A percentile compares a stretch with the other conserved stretches of the same genome.
phyloP scores from a whole-genome alignment of 2,113 vertebrate species.

The Epinephelus cyanopodus region DNA sequence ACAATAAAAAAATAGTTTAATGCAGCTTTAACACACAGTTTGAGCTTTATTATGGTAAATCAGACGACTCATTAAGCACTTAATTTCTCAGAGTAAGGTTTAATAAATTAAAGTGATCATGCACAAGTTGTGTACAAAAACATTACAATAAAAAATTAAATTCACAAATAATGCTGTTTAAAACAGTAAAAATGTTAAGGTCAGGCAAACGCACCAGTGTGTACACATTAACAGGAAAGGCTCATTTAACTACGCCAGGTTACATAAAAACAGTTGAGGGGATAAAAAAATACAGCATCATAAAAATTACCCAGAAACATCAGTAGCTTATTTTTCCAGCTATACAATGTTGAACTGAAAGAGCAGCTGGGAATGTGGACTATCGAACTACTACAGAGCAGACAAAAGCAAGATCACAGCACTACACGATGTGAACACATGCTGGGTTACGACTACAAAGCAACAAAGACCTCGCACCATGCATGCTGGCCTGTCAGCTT shows the following conservation, averaged over 20 bases:
- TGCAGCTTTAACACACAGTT: conserved; percentile 14
- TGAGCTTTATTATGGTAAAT: conserved; percentile 42
- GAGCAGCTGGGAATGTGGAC: conserved; percentile 81
- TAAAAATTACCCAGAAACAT: conserved; percentile 76
- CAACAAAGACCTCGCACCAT: conserved; percentile 84
- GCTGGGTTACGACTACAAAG: conserved; percentile 89
- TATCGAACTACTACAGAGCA: conserved; percentile 80
- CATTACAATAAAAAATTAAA: conserved; percentile 87
- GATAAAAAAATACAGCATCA: conserved; percentile 79
- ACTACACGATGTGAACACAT: conserved; percentile 87
- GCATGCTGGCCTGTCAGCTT: conserved; percentile 83
- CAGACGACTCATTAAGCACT: conserved; percentile 38
- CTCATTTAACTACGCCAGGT: conserved; percentile 55
- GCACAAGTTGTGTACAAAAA: conserved; percentile 92
- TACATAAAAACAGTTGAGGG: conserved; percentile 72
- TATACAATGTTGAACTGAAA: conserved; percentile 80
- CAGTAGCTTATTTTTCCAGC: conserved; percentile 81
- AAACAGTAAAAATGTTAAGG: conserved; percentile 85
- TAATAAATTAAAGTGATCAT: conserved; percentile 99
- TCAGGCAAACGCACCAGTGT: conserved; percentile 84
- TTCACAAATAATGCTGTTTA: conserved; percentile 85
- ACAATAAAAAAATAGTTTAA: background rate
- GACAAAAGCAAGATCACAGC: conserved; percentile 87
- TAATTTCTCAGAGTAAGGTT: conserved; percentile 90
- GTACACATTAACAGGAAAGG: conserved; percentile 85